A percentile compares a stretch with the other conserved stretches of the same genome.
These are phyloP conservation scores for Mizuhopecten yessoensis DNA, from an alignment of 1,140 invertebrate species.

Conservation along the genomic window DNA sequence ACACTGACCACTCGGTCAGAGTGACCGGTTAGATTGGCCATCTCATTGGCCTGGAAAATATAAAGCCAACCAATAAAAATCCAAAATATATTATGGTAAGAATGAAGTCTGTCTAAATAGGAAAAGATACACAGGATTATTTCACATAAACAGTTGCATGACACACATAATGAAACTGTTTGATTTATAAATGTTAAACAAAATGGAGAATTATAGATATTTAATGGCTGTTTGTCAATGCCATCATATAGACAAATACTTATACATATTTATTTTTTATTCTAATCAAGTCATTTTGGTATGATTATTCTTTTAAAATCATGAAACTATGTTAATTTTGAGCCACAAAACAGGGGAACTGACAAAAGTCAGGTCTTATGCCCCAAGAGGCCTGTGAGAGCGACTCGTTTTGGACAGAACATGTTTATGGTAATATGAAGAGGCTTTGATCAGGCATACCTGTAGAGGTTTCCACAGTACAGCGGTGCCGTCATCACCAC, in stretches of 20 bases:
- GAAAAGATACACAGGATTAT: too few relatives aligned
- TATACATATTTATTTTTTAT: too few relatives aligned
- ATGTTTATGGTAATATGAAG: background rate
- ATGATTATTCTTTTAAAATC: background rate
- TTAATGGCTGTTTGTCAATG: too few relatives aligned
- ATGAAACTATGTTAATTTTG: background rate
- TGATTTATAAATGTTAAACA: too few relatives aligned
- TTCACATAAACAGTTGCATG: too few relatives aligned
- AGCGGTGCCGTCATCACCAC: conserved; percentile 80
- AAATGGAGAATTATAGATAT: too few relatives aligned
- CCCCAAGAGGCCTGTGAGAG: background rate
- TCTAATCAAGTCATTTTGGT: too few relatives aligned
- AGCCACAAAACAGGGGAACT: background rate
- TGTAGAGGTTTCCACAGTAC: conserved; percentile 81
- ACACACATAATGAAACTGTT: too few relatives aligned
- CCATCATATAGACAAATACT: too few relatives aligned
- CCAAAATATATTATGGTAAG: too few relatives aligned
- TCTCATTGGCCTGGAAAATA: conserved; percentile 73
- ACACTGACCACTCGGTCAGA: conserved; percentile 77
- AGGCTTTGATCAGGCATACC: conserved; percentile 72
- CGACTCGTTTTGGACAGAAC: background rate
- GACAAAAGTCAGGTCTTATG: background rate
- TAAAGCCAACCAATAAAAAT: background rate
- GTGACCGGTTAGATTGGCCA: conserved; percentile 76
- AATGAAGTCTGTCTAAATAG: too few relatives aligned